A percentile compares a stretch with the other conserved stretches of the same genome.
These are phyloP conservation scores for Sciurus niger DNA, from an alignment of 2,113 vertebrate species.

Conservation along the genomic window DNA sequence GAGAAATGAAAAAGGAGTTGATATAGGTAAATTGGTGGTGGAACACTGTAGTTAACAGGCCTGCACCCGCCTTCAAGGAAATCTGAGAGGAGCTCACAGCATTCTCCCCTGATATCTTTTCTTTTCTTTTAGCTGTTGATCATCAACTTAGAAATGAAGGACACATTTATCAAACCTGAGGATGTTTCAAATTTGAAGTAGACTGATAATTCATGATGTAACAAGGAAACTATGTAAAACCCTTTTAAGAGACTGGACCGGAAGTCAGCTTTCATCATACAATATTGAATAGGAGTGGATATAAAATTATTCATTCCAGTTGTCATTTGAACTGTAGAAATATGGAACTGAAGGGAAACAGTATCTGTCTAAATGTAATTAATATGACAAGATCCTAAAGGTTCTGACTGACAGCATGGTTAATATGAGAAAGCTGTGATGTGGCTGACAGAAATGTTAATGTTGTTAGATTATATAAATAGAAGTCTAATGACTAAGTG, in stretches of 20 bases:
- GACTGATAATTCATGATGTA: not conserved
- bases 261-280: not conserved
- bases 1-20: not conserved
- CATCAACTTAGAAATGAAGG: not conserved
- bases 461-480: conserved; percentile 27
- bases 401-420: conserved; percentile 35
- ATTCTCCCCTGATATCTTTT: not conserved
- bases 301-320: not conserved
- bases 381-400: not conserved
- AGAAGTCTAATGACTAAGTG: not conserved
- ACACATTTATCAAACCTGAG: not conserved
- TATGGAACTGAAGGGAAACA: not conserved
- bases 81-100: not conserved
- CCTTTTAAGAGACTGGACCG: not conserved
- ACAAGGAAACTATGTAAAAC: not conserved
- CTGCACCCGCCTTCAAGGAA: not conserved
- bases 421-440: not conserved
- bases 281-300: not conserved
- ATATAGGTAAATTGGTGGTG: not conserved
- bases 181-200: not conserved
- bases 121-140: not conserved
- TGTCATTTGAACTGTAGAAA: not conserved
- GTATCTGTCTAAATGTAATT: conserved; percentile 16
- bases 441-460: conserved; percentile 46
- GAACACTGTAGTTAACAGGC: not conserved